A percentile compares a stretch with the other conserved stretches of the same genome.
Evolutionary conservation across 2,113 vertebrate genomes (phyloP).

Genomic region (Anser brachyrhynchus): DNA sequence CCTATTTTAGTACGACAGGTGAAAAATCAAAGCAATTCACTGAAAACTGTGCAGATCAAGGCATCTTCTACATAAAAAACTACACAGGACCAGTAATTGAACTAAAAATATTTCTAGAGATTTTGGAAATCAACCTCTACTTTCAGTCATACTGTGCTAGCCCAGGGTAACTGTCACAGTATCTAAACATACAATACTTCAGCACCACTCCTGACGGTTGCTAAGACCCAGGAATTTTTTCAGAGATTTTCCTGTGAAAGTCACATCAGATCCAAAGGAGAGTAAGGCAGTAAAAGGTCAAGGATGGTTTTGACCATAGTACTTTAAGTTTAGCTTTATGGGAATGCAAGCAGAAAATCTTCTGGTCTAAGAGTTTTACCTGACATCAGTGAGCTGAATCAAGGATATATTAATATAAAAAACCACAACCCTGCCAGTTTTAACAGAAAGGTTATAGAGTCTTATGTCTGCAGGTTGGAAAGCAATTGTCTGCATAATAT

Average conservation of each 20-base stretch:
- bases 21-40: slow-evolving; percentile 27
- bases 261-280: neutral
- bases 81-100: neutral
- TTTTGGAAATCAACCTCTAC: neutral
- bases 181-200: neutral
- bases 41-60: neutral
- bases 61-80: neutral
- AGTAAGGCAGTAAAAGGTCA: neutral
- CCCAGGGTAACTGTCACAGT: neutral
- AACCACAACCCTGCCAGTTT: neutral
- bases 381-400: neutral
- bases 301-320: neutral
- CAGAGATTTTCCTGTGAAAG: neutral
- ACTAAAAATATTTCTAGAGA: neutral
- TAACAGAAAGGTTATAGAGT: neutral
- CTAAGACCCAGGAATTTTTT: neutral
- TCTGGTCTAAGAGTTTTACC: neutral
- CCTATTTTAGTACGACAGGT: neutral
- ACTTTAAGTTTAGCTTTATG: neutral
- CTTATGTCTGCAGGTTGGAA: neutral
- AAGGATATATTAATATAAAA: accelerated
- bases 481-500: neutral
- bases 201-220: neutral
- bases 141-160: neutral
- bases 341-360: neutral